Base-by-base conservation (phyloP, 2,888 invertebrate genomes). In the Dolichomitus sp. region DNA sequence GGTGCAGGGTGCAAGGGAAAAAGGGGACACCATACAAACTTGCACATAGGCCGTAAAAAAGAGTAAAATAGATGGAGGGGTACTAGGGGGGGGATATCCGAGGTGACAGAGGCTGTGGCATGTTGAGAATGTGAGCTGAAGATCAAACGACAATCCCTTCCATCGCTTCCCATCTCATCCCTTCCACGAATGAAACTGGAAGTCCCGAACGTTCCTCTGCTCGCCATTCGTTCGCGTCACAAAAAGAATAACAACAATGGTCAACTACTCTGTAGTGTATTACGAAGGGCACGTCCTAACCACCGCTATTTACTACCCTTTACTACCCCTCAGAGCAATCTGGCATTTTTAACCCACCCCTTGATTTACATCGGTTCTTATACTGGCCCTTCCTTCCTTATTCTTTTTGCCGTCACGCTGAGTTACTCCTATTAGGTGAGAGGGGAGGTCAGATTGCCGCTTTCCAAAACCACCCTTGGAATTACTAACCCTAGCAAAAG, bases 381-480 rank as follows among this genome's bases (percentile, higher is more conserved):
- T 54, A 61, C 42, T n/a, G 69, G 37, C 70, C 45, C 80, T 74
- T 75, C 65, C 74, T 63, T 23, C 0, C 33, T 37, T 70, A n/a
- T 80, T 70, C 37, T 69, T 50, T 65, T 48, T 27, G 23, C 50
- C 57, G 65, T 69, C 74, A 70, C 42, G 19, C 48, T 57, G 74
- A 54, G 54, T 63, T 50, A 63, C 69, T 54, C 19, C 75, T 50
- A 61, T 61, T 72, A 61, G 72, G 23, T 30, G 59, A 68, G 23
- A 33, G 52, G 42, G 69, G 30, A 77, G 54, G 52, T 50, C 50
- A 17, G 63, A 54, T 77, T 61, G 77, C 68, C 61, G 68, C 42
- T 68, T 59, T 17, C 50, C 37, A 6, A 68, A 45, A 57, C 74
- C 57, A 52, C 78, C 70, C 78, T 59, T 82, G 19, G 40, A 77